Percentiles rank a stretch among this genome's conserved stretches.
These are phyloP conservation scores for Asobara japonica DNA, from an alignment of 1,140 invertebrate genomes.

Conservation along the genomic window DNA sequence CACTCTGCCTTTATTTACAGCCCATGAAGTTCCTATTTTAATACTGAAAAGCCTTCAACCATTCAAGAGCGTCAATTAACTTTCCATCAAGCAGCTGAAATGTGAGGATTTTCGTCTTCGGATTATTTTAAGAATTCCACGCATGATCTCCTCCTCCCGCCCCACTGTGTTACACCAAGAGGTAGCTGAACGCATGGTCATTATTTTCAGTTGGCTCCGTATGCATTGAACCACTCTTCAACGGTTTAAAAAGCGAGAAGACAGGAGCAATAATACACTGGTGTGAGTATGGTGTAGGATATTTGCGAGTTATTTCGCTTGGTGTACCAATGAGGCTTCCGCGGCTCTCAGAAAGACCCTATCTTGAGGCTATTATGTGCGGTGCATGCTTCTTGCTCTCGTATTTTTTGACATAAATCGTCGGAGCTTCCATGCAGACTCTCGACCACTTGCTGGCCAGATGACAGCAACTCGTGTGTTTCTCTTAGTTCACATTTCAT, in stretches of 20 bases:
- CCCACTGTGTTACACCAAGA: not conserved
- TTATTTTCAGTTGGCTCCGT: not conserved
- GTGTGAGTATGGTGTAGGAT: not conserved
- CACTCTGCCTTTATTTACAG: not conserved
- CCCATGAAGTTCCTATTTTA: not conserved
- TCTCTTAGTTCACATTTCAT: constrained; percentile 15
- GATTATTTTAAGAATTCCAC: constrained; percentile 6
- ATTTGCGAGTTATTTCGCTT: constrained; percentile 32
- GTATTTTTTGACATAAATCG: constrained; percentile 47
- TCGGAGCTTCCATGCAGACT: constrained; percentile 38
- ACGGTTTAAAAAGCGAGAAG: not conserved
- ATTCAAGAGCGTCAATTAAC: not conserved
- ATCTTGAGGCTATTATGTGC: constrained; percentile 31
- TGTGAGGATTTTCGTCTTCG: not conserved
- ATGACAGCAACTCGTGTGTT: constrained; percentile 43
- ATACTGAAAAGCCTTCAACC: not conserved
- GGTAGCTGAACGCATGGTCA: not conserved
- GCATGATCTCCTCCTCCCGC: not conserved
- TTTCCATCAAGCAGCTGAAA: not conserved
- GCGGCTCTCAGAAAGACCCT: constrained; percentile 16
- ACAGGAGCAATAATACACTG: constrained; percentile 7
- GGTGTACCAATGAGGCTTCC: constrained; percentile 18
- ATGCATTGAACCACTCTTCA: not conserved
- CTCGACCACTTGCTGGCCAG: constrained; percentile 50
- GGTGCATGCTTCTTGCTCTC: constrained; percentile 32